Conservation (phyloP, 2,113 vertebrate species). For the Lutjanus erythropterus region DNA sequence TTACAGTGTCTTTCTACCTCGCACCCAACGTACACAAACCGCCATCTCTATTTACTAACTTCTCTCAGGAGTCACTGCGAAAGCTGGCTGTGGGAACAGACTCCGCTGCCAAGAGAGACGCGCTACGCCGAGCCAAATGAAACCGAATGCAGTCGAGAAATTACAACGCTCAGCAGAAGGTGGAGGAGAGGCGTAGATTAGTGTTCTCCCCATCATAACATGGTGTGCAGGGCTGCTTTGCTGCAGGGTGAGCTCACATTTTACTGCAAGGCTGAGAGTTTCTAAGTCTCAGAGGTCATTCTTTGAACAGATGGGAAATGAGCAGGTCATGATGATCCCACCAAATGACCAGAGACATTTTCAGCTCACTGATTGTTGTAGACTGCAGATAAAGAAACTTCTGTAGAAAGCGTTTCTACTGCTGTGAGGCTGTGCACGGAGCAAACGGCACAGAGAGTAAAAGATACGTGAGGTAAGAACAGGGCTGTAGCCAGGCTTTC, state of each 20-base stretch:
- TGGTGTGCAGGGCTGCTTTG: background rate
- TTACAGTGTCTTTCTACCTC: constrained; percentile 2
- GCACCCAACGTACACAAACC: constrained; percentile 6
- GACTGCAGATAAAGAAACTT: background rate
- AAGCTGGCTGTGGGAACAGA: background rate
- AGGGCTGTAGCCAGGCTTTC: background rate
- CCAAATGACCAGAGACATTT: background rate
- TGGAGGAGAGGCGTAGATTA: background rate
- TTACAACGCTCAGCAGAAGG: background rate
- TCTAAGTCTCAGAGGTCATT: background rate
- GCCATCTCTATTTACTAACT: constrained; percentile 32
- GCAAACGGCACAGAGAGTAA: background rate
- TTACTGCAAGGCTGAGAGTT: background rate
- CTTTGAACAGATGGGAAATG: background rate
- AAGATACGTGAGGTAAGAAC: background rate
- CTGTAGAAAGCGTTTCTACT: background rate
- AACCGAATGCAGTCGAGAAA: background rate
- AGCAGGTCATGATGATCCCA: background rate
- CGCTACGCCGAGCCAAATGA: background rate
- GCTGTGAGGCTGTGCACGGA: background rate
- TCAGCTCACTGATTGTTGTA: background rate
- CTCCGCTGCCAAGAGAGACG: constrained; percentile 8
- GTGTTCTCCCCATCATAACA: background rate
- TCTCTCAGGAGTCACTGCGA: background rate
- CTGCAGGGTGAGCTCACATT: background rate